These are phyloP conservation scores for Euleptes europaea DNA, from an alignment of 2,113 vertebrate genomes.

Conservation along the genomic window DNA sequence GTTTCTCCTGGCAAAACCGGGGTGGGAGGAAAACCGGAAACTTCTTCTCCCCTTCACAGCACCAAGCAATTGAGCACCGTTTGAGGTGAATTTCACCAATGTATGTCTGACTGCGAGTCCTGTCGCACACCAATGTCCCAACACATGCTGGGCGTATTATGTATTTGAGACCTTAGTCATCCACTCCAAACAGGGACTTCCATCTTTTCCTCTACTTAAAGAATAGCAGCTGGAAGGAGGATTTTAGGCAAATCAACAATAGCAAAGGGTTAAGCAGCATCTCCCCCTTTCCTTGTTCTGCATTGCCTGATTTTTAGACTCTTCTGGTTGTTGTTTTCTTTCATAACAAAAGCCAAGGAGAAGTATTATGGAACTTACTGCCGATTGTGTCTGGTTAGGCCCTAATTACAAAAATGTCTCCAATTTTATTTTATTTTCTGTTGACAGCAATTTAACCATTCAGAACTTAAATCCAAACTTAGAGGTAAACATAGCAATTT, in stretches of 20 bases:
- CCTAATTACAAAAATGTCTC: neutral
- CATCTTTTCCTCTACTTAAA: neutral
- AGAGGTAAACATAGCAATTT: conserved; percentile 36
- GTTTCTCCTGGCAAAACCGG: no score
- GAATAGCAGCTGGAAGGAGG: neutral
- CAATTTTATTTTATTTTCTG: no score
- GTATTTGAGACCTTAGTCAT: neutral
- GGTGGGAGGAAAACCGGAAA: no score
- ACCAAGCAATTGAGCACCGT: no score
- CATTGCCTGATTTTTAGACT: neutral
- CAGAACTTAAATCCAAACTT: conserved; percentile 5
- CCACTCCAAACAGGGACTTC: neutral
- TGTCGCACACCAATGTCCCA: no score
- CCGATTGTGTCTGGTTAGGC: conserved; percentile 18
- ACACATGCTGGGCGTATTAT: no score
- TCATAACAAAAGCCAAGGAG: neutral
- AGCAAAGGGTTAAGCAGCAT: neutral
- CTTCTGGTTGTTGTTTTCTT: neutral
- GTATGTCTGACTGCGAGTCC: no score
- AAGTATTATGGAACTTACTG: neutral
- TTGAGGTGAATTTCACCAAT: no score
- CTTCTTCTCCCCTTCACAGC: no score
- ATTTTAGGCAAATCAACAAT: neutral
- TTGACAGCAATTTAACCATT: neutral
- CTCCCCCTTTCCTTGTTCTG: neutral